Conservation (phyloP, 2,888 invertebrate species). For the Zootermopsis nevadensis region DNA sequence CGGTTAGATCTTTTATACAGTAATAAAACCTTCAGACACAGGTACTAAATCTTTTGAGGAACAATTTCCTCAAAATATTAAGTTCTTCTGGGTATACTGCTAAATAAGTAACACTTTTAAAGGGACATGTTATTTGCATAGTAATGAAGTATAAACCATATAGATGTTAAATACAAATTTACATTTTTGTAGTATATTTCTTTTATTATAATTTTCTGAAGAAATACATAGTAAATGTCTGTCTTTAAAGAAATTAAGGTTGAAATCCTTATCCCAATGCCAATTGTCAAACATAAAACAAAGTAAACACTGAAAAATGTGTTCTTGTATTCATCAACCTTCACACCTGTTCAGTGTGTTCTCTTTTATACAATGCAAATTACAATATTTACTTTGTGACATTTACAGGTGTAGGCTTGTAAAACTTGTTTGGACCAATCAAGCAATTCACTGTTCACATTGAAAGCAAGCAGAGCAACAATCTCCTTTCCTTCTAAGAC, state of each 20-base stretch:
- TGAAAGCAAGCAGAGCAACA: conserved; percentile 32
- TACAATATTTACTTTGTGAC: not conserved
- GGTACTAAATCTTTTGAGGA: conserved; percentile 32
- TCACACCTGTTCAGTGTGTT: not conserved
- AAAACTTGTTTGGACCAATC: conserved; percentile 32
- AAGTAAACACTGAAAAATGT: conserved; percentile 3
- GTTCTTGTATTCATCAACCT: not conserved
- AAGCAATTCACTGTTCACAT: conserved; percentile 25
- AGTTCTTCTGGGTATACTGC: not conserved
- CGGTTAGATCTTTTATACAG: conserved; percentile 2
- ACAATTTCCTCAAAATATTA: not conserved
- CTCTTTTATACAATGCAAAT: conserved; percentile 17
- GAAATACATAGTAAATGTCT: not conserved
- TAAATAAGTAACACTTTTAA: not conserved
- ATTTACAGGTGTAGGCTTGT: not conserved
- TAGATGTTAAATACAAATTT: not conserved
- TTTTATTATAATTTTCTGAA: not conserved
- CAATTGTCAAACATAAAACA: not conserved
- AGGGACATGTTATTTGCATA: not conserved
- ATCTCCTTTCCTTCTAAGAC: conserved; percentile 29
- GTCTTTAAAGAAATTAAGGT: not conserved
- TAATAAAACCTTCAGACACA: not conserved
- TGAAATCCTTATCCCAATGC: not conserved
- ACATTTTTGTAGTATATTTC: not conserved
- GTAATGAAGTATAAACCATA: not conserved